These are phyloP conservation scores for Colinus virginianus DNA, from an alignment of 2,113 vertebrate species.

Conservation along the genomic window DNA sequence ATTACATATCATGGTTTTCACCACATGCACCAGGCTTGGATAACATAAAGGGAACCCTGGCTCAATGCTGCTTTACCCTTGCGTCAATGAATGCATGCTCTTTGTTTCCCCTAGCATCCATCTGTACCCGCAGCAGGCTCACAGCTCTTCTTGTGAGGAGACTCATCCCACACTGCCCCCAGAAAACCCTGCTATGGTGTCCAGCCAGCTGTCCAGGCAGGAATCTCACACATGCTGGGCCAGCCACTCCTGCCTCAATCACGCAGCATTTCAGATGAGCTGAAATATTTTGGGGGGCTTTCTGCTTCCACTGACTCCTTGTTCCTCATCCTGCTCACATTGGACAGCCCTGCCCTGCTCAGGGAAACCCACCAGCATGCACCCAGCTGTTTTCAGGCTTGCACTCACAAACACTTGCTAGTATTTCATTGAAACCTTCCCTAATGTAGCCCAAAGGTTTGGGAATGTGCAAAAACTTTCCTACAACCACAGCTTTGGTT, in stretches of 20 bases:
- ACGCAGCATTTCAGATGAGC: rapidly evolving
- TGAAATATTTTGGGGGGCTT: background rate
- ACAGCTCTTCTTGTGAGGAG: background rate
- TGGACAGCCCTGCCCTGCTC: background rate
- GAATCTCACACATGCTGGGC: background rate
- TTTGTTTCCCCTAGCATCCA: rapidly evolving
- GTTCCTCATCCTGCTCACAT: background rate
- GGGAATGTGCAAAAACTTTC: background rate
- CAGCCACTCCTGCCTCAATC: background rate
- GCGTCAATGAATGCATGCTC: background rate
- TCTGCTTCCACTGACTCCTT: background rate
- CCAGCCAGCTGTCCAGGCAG: background rate
- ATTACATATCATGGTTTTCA: background rate
- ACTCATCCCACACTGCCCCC: background rate
- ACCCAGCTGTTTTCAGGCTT: background rate
- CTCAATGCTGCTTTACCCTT: background rate
- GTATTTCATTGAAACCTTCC: background rate
- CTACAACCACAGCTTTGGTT: background rate
- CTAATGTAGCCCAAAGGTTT: background rate
- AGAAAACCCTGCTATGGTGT: background rate
- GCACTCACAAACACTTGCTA: background rate
- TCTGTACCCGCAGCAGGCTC: background rate
- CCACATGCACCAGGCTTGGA: background rate
- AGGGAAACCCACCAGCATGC: background rate
- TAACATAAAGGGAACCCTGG: background rate